phyloP scores from a whole-genome alignment of 2,797 vertebrate genomes.

The Pseudochaenichthys georgianus region DNA sequence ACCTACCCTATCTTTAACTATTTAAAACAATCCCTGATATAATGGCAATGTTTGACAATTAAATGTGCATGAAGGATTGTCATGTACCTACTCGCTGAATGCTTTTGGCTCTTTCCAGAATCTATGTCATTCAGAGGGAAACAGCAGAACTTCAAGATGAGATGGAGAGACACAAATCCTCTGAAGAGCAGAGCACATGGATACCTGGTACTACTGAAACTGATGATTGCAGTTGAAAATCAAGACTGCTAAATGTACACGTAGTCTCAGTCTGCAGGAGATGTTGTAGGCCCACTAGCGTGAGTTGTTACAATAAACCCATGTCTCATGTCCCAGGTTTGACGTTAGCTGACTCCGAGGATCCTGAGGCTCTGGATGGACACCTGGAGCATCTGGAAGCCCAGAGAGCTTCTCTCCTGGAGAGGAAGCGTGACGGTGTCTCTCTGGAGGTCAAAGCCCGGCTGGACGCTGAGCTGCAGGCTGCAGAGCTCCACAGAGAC shows the following conservation, averaged over 20 bases:
- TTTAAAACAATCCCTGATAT: no score
- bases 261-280: not conserved
- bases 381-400: constrained; percentile 73
- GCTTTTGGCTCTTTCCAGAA: constrained; percentile 59
- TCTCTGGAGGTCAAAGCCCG: constrained; percentile 71
- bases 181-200: constrained; percentile 26
- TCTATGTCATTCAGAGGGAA: constrained; percentile 77
- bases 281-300: no score
- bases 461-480: constrained; percentile 76
- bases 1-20: no score
- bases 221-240: not conserved
- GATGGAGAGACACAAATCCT: constrained; percentile 56
- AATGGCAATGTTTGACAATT: no score
- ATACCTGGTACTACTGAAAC: constrained; percentile 44
- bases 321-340: constrained; percentile 74
- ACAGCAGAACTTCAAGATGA: constrained; percentile 76
- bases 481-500: constrained; percentile 67
- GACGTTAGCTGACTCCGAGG: constrained; percentile 75
- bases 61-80: no score
- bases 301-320: not conserved
- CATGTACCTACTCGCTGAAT: not conserved
- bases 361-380: constrained; percentile 72
- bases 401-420: constrained; percentile 67
- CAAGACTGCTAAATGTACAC: not conserved
- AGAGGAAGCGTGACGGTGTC: constrained; percentile 71